Conservation (phyloP, 2,797 vertebrate genomes). For the Platalea minor region DNA sequence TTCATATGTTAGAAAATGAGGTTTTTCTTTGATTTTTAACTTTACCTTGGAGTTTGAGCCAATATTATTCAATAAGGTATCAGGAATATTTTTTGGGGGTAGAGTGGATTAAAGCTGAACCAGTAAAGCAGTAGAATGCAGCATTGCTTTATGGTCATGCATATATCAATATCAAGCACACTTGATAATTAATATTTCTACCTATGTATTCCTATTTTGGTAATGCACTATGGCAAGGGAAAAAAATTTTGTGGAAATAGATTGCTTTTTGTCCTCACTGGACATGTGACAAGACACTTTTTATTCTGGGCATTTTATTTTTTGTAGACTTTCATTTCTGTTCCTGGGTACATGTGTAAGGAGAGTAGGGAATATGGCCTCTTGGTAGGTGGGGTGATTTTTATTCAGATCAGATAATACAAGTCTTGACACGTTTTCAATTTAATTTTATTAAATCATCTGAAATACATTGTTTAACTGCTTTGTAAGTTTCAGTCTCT, state of each 20-base stretch:
- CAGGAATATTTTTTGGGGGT: accelerated
- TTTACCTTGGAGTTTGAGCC: not conserved
- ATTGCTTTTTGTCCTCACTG: not conserved
- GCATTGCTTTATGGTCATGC: not conserved
- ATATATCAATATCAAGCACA: not conserved
- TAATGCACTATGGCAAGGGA: not conserved
- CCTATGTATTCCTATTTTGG: not conserved
- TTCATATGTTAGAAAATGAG: not conserved
- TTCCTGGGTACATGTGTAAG: not conserved
- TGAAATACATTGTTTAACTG: not conserved
- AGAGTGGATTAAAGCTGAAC: not conserved
- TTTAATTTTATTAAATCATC: not conserved
- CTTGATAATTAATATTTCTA: not conserved
- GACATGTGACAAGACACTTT: not conserved
- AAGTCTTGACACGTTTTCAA: not conserved
- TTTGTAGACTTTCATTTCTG: not conserved
- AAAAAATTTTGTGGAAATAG: not conserved
- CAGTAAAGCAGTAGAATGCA: not conserved
- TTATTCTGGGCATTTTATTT: not conserved
- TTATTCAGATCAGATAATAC: not conserved
- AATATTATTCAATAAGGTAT: not conserved
- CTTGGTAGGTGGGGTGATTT: not conserved
- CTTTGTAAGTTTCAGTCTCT: not conserved
- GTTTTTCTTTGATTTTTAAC: not conserved
- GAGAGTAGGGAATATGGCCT: not conserved